These are phyloP conservation scores for Temnopleurus reevesii DNA, from an alignment of 53 echinoderm and acorn worm genomes.

Conservation along the genomic window DNA sequence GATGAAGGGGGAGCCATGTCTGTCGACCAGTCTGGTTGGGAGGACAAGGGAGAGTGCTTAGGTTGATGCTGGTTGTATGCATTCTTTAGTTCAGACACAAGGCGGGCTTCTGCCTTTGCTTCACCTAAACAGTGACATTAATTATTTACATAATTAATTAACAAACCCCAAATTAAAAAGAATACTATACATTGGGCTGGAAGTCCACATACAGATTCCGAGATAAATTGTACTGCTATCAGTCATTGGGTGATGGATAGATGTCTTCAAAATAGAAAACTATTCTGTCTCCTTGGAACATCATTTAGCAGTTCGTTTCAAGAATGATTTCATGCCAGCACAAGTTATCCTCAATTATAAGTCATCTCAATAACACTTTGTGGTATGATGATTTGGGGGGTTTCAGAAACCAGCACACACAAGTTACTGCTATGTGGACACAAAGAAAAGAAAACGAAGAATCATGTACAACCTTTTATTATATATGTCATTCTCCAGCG, in stretches of 20 bases:
- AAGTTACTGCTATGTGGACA: no score
- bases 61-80: constrained; percentile 20
- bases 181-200: no score
- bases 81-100: constrained; percentile 67
- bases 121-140: constrained; percentile 15
- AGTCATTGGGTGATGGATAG: constrained; percentile 63
- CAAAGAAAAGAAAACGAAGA: no score
- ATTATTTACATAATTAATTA: no score
- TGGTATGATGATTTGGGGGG: no score
- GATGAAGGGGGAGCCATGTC: constrained; percentile 59
- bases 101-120: constrained; percentile 57
- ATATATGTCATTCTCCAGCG: no score
- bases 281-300: constrained; percentile 15
- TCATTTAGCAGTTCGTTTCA: constrained; percentile 9
- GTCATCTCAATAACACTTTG: no score
- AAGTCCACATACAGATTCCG: neutral
- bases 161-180: no score
- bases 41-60: constrained; percentile 39
- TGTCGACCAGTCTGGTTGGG: constrained; percentile 60
- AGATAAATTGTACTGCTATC: constrained; percentile 18
- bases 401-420: no score
- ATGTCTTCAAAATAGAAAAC: constrained; percentile 47
- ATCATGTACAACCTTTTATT: no score
- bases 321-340: no score
- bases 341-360: neutral